Evolutionary conservation across 2,888 invertebrate species (phyloP), one percentile per base, ranked within the genome.

Genomic region (Phaedon cochleariae): DNA sequence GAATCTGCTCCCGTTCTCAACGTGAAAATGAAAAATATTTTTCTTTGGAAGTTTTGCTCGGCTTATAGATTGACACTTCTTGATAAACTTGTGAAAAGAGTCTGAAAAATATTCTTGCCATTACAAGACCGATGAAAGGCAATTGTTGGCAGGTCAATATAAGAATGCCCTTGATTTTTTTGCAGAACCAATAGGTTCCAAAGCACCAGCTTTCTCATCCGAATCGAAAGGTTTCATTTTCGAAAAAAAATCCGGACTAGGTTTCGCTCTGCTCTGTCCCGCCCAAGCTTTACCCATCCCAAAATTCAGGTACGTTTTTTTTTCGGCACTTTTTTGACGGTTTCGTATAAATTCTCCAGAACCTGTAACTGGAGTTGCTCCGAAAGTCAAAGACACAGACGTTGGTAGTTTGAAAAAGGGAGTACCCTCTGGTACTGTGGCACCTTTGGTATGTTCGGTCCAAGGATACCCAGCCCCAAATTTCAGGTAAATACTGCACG

Each of bases 231-330:
- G 80, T 75, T 85, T 79, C 78, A 84, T 82, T 70, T 85, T 77
- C 80, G 83, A 84, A 74, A 83, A 85, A 69, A 79, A 72, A 55
- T 78, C 79, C 62, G 83, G 81, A 29, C 71, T 68, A 68, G 81
- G 81, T 71, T 80, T 85, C 63, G 85, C 85, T 73, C 78, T 80
- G 84, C 76, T 79, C 15, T 87, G 87, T 77, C 85, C 85, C 71
- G 88, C 88, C 49, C 89, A 89, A 81, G 88, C 87, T 70, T 88
- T 86, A 80, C 89, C 89, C 73, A 85, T 87, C 79, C 89, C 89
- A 80, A 79, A 85, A 65, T 90, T 86, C 85, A 89, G 89, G 90
- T 90, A 88, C 22, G 60, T 51, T 6, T 21, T 6, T 18, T 10
- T 15, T 7, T 26, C 26, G 7, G 26, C 1, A 22, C 3, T 29